These are phyloP conservation scores for Brachypterus glaber DNA, from an alignment of 2,888 invertebrate genomes.

Conservation along the genomic window DNA sequence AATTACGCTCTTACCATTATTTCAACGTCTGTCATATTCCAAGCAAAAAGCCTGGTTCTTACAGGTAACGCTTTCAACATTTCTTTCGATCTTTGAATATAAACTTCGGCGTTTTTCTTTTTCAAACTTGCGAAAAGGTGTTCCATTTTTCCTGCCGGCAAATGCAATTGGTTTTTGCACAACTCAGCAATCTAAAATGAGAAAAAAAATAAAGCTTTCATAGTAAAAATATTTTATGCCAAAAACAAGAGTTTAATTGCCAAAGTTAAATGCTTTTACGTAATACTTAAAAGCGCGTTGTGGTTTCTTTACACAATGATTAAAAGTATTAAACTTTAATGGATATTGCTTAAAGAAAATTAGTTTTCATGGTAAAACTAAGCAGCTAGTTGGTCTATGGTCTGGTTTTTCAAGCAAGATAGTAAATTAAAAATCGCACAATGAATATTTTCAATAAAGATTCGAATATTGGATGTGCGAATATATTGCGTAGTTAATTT, in stretches of 20 bases:
- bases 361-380: background rate
- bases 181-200: slow-evolving; percentile 59
- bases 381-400: background rate
- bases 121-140: slow-evolving; percentile 79
- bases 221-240: slow-evolving; percentile 5
- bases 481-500: too few species aligned
- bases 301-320: too few species aligned
- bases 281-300: too few species aligned
- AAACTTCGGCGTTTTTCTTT: slow-evolving; percentile 90
- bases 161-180: slow-evolving; percentile 69
- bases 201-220: too few species aligned
- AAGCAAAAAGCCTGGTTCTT: slow-evolving; percentile 73
- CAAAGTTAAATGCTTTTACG: too few species aligned
- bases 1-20: slow-evolving; percentile 41
- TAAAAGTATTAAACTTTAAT: too few species aligned
- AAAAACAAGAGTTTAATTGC: slow-evolving; percentile 1
- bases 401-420: too few species aligned
- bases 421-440: too few species aligned
- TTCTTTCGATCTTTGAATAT: slow-evolving; percentile 80
- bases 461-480: too few species aligned
- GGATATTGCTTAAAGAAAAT: too few species aligned
- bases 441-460: too few species aligned
- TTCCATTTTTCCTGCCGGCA: slow-evolving; percentile 80
- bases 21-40: slow-evolving; percentile 68
- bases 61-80: slow-evolving; percentile 50